phyloP scores from a whole-genome alignment of 2,797 vertebrate genomes.

The Chelidonichthys spinosus region DNA sequence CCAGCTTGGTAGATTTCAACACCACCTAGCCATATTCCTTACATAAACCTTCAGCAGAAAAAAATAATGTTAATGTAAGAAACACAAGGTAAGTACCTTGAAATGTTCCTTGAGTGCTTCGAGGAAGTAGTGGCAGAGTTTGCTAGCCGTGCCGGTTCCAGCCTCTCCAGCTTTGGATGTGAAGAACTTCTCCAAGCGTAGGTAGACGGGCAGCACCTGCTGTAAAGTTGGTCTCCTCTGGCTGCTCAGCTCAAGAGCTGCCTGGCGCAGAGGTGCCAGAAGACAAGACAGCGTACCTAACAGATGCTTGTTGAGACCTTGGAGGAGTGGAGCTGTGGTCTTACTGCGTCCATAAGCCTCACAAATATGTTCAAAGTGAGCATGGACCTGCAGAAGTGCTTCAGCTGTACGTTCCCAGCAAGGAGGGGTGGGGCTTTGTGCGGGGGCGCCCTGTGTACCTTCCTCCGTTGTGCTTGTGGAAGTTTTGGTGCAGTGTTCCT shows the following conservation, averaged over 20 bases:
- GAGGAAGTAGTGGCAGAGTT: constrained; percentile 98
- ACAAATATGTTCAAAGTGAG: constrained; percentile 96
- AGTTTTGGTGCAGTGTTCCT: constrained; percentile 88
- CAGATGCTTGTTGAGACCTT: constrained; percentile 97
- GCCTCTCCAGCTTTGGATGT: constrained; percentile 97
- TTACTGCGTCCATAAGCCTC: constrained; percentile 97
- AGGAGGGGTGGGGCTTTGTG: constrained; percentile 90
- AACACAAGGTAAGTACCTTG: constrained; percentile 79
- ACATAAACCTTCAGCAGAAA: neutral
- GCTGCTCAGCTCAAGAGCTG: constrained; percentile 93
- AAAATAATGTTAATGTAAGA: neutral
- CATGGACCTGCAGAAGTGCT: constrained; percentile 94
- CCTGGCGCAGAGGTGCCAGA: constrained; percentile 93
- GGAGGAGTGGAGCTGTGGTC: constrained; percentile 93
- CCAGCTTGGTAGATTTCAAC: neutral
- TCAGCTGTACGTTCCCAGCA: constrained; percentile 97
- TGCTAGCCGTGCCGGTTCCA: constrained; percentile 90
- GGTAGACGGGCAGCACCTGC: constrained; percentile 95
- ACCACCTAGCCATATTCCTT: neutral
- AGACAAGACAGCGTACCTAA: constrained; percentile 94
- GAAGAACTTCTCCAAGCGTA: constrained; percentile 97
- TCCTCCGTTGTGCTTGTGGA: constrained; percentile 90
- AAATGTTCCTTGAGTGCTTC: constrained; percentile 99
- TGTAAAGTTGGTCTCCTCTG: constrained; percentile 96
- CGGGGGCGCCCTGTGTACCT: constrained; percentile 82